Percentiles rank a stretch among this genome's conserved stretches.
These are phyloP conservation scores for Drosophila austrosaltans DNA, from an alignment of 2,888 invertebrate genomes.

Conservation along the genomic window DNA sequence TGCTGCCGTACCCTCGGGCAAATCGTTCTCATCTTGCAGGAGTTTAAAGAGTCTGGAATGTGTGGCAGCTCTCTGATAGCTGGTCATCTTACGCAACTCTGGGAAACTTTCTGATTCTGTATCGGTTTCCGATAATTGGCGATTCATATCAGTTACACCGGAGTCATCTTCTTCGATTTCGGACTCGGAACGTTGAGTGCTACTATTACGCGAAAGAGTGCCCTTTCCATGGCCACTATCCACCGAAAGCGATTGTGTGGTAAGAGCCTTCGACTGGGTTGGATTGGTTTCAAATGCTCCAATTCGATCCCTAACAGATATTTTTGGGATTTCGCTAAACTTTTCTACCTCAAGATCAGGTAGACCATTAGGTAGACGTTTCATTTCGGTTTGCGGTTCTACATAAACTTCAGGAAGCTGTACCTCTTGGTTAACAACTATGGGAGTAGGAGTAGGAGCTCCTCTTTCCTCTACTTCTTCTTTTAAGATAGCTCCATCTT, in stretches of 20 bases:
- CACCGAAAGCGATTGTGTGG: slow-evolving; percentile 73
- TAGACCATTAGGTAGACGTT: slow-evolving; percentile 61
- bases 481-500: slow-evolving; percentile 46
- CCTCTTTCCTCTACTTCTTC: slow-evolving; percentile 50
- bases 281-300: slow-evolving; percentile 76
- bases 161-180: slow-evolving; percentile 87
- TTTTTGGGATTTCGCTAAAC: slow-evolving; percentile 68
- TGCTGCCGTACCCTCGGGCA: slow-evolving; percentile 54
- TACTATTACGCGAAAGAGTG: slow-evolving; percentile 80
- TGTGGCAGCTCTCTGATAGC: slow-evolving; percentile 88
- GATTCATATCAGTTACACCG: slow-evolving; percentile 89
- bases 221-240: slow-evolving; percentile 75
- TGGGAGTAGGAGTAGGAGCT: slow-evolving; percentile 65
- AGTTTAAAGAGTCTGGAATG: slow-evolving; percentile 89
- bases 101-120: slow-evolving; percentile 87
- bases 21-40: slow-evolving; percentile 85
- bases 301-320: slow-evolving; percentile 82
- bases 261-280: slow-evolving; percentile 43
- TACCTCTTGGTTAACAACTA: slow-evolving; percentile 43
- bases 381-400: slow-evolving; percentile 54
- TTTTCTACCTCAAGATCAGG: slow-evolving; percentile 72
- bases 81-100: slow-evolving; percentile 85
- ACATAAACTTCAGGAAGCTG: slow-evolving; percentile 66
- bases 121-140: slow-evolving; percentile 87
- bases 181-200: slow-evolving; percentile 84